A percentile compares a stretch with the other conserved stretches of the same genome.
These are phyloP conservation scores for Limnothrissa miodon DNA, from an alignment of 2,113 vertebrate species.

Conservation along the genomic window DNA sequence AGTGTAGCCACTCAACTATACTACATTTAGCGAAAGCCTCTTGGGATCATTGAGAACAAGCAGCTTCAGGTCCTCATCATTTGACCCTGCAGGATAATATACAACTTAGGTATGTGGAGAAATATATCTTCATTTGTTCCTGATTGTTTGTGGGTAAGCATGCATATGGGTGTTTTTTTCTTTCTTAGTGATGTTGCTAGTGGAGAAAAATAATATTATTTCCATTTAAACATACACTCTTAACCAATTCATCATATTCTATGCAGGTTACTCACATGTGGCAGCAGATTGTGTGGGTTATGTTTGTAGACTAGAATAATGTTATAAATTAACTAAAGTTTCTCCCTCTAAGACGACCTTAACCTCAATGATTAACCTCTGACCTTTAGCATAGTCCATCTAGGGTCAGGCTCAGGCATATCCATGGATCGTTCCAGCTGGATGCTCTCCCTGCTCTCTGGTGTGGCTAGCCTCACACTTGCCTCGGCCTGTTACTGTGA, in stretches of 20 bases:
- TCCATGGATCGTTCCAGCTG: slow-evolving; percentile 51
- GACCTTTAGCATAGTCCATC: background rate
- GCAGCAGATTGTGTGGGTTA: too few relatives aligned
- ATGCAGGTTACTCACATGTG: too few relatives aligned
- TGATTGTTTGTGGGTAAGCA: background rate
- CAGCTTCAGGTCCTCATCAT: background rate
- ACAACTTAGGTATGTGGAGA: background rate
- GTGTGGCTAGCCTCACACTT: slow-evolving; percentile 53
- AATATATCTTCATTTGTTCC: background rate
- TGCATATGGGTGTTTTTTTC: background rate
- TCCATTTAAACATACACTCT: too few relatives aligned
- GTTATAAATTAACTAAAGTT: background rate
- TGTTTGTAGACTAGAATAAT: background rate
- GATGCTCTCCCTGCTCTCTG: slow-evolving; percentile 56
- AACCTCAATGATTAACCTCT: background rate
- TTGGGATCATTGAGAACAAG: background rate
- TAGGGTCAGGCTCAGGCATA: background rate
- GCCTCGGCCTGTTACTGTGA: slow-evolving; percentile 82
- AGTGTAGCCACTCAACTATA: background rate
- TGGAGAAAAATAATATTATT: too few relatives aligned
- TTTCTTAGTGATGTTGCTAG: too few relatives aligned
- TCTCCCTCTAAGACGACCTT: background rate
- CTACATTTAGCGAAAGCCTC: background rate
- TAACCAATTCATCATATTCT: too few relatives aligned
- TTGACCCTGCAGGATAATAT: background rate